A percentile compares a stretch with the other conserved stretches of the same genome.
phyloP scores from a whole-genome alignment of 1,140 invertebrate species.

The Charaxes varanes region DNA sequence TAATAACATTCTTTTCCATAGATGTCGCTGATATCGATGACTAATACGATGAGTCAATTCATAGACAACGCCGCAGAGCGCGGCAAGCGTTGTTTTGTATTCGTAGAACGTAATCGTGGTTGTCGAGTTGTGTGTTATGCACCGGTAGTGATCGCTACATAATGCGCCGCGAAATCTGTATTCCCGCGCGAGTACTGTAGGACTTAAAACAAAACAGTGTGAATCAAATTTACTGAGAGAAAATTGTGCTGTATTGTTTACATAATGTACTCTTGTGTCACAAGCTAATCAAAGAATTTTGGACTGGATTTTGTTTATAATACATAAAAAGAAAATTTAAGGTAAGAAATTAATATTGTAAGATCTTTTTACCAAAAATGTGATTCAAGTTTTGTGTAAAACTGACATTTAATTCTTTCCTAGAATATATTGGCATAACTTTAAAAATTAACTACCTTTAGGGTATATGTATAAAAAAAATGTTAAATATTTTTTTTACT shows the following conservation, averaged over 20 bases:
- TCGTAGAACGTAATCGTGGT: conserved; percentile 45
- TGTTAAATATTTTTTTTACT: no score
- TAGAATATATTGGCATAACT: no score
- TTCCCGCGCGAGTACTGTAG: conserved; percentile 45
- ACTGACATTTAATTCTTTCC: no score
- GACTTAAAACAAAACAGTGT: conserved; percentile 53
- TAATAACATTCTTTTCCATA: conserved; percentile 19
- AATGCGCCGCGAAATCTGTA: conserved; percentile 47
- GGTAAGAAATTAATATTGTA: no score
- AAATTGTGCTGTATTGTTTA: conserved; percentile 50
- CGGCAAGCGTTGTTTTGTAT: conserved; percentile 51
- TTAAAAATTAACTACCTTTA: no score
- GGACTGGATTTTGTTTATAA: conserved; percentile 33
- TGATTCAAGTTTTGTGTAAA: no score
- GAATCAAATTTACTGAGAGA: conserved; percentile 45
- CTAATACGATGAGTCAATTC: conserved; percentile 27
- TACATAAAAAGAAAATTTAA: conserved; percentile 17
- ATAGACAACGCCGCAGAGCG: conserved; percentile 9
- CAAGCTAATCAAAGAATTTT: conserved; percentile 14
- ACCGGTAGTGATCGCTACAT: conserved; percentile 38
- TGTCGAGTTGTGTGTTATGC: conserved; percentile 46
- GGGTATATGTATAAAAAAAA: no score
- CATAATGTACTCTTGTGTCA: conserved; percentile 39
- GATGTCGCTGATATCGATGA: conserved; percentile 22
- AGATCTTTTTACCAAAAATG: no score